Evolutionary conservation across 2,888 invertebrate species (phyloP).

Genomic region (Latrodectus hesperus): DNA sequence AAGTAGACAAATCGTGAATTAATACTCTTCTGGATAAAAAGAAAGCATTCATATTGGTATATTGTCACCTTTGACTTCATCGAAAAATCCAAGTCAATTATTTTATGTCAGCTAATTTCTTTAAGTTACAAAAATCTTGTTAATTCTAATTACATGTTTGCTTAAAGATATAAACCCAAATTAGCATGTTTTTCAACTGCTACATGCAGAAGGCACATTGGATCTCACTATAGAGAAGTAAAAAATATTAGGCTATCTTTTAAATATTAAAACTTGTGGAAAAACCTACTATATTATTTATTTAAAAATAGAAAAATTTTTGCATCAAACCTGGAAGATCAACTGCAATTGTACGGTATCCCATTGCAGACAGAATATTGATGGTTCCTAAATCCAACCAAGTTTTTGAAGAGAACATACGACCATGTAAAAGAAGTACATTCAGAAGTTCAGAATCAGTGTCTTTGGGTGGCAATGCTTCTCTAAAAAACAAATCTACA

Average conservation of each 20-base stretch:
- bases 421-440: constrained; percentile 77
- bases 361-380: constrained; percentile 75
- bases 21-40: no score
- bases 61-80: no score
- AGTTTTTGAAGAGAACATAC: constrained; percentile 75
- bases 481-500: constrained; percentile 60
- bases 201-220: background rate
- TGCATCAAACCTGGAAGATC: constrained; percentile 75
- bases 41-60: no score
- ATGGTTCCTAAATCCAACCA: constrained; percentile 76
- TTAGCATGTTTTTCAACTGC: background rate
- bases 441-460: background rate
- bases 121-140: background rate
- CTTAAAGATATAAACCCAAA: background rate
- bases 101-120: no score
- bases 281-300: background rate
- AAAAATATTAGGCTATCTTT: background rate
- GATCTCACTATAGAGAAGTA: background rate
- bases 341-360: constrained; percentile 76
- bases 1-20: no score
- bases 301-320: background rate
- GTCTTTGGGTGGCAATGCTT: constrained; percentile 42
- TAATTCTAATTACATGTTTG: background rate
- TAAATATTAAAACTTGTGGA: background rate
- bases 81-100: no score